Conservation (phyloP, 2,888 invertebrate species). For the Nephrotoma guestfalica region DNA sequence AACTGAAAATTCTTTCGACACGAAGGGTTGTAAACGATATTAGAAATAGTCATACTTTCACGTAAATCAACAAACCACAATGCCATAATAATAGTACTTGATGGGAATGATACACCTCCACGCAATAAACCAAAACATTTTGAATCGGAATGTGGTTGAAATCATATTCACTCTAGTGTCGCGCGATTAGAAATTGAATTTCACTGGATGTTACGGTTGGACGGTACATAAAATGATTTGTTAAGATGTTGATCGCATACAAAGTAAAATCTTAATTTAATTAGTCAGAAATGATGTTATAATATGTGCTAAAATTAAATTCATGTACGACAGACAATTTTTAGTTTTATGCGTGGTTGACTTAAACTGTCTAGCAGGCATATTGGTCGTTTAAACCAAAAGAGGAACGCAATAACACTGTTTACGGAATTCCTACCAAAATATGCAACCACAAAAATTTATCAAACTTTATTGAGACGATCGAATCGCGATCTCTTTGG, state of each 20-base stretch:
- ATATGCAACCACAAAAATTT: not conserved
- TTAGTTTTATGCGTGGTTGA: not conserved
- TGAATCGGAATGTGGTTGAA: not conserved
- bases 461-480: not conserved
- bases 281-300: not conserved
- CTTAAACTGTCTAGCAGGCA: not conserved
- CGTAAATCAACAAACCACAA: not conserved
- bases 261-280: not conserved
- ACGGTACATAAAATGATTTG: not conserved
- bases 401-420: not conserved
- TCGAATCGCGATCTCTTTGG: not conserved
- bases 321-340: not conserved
- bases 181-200: not conserved
- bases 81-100: not conserved
- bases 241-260: not conserved
- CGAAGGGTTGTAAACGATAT: not conserved
- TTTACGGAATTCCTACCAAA: not conserved
- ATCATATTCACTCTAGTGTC: not conserved
- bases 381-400: not conserved
- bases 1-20: not conserved
- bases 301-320: not conserved
- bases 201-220: not conserved
- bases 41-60: not conserved
- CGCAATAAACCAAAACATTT: not conserved
- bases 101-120: not conserved